phyloP scores from a whole-genome alignment of 2,113 vertebrate species.

The Phyllostomus discolor region DNA sequence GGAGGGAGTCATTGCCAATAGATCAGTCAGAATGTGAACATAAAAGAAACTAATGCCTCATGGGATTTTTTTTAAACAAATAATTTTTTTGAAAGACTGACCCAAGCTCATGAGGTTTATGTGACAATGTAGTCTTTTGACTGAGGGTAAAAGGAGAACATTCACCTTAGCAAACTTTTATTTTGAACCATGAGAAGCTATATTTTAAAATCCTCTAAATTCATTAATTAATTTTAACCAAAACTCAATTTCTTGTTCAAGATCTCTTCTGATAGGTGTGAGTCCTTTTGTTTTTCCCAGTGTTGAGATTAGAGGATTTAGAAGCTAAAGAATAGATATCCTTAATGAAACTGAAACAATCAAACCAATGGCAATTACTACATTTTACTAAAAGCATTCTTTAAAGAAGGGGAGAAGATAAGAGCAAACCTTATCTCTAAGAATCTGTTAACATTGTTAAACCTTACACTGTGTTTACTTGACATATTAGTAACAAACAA shows the following conservation, averaged over 20 bases:
- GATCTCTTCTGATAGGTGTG: slow-evolving; percentile 25
- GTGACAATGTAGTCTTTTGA: background rate
- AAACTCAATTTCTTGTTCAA: background rate
- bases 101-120: background rate
- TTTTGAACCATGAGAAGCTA: background rate
- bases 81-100: background rate
- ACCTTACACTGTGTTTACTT: background rate
- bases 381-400: slow-evolving; percentile 44
- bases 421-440: slow-evolving; percentile 31
- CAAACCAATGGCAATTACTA: background rate
- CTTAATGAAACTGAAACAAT: slow-evolving; percentile 33
- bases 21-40: background rate
- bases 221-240: slow-evolving; percentile 9
- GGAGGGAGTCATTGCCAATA: background rate
- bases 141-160: background rate
- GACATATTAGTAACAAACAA: slow-evolving; percentile 51
- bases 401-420: background rate
- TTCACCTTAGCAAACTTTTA: background rate
- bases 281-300: background rate
- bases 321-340: slow-evolving; percentile 16
- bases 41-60: background rate
- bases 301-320: slow-evolving; percentile 29
- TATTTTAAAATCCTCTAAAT: slow-evolving; percentile 21
- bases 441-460: slow-evolving; percentile 48
- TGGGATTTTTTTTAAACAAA: background rate